Base-by-base conservation (phyloP, 2,888 invertebrate genomes). In the Cephus spinipes region DNA sequence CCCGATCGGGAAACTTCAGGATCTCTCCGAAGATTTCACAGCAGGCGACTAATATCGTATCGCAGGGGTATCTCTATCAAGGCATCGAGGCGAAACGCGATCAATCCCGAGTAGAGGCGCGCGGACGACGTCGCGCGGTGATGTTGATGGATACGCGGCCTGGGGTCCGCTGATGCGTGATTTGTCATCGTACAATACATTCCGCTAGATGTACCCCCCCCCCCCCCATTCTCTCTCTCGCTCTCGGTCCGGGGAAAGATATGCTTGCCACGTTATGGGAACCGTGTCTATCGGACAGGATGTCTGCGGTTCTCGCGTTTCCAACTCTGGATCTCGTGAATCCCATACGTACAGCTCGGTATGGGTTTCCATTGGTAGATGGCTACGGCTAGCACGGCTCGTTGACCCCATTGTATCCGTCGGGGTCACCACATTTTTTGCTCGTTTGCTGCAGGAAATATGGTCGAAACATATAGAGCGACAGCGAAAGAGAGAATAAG, bases 161-260 rank as follows among this genome's bases (percentile, higher is more conserved):
- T 77, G 82, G 81, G 82, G 76, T 80, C 78, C 81, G 82, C 76
- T 81, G 85, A 85, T 85, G 82, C 80, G 81, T 87, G 84, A 89
- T 89, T 88, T 88, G 88, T 89, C 89, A 88, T 86, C 80, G 82
- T 77, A 86, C 86, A 86, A 86, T 85, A 83, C 84, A 84, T 74
- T 77, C 79, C 79, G 77, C n/a, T 69, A 69, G 69, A 69, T 69
- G 69, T 69, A 23, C 4, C 4, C 12, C 4, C 36, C 4, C 12
- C 4, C 36, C 4, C 11, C 3, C 36, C 4, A 33, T 33, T 30
- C 36, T 12, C 12, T 12, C 36, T 4, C 36, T 36, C 36, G n/a
- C 31, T 69, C 15, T 69, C 69, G n/a, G 69, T 31, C 69, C 69
- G 11, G n/a, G n/a, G 6, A 69, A 69, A 69, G 69, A 69, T 31